Conservation (phyloP, 1,140 invertebrate species). For the Phymorhynchus buccinoides region DNA sequence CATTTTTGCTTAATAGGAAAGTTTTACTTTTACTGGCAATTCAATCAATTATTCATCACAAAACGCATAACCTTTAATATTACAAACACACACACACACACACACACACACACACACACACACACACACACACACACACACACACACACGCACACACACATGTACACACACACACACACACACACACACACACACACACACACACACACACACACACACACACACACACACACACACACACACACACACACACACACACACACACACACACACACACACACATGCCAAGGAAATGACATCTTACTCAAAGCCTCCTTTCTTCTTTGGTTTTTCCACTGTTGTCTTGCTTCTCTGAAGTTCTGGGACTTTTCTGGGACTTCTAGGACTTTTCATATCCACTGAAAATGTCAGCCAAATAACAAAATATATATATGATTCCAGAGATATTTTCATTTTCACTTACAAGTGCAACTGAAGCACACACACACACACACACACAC, state of each 20-base stretch:
- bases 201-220: background rate
- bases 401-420: background rate
- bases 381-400: slow-evolving; percentile 35
- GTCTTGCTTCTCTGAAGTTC: slow-evolving; percentile 41
- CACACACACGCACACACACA: background rate
- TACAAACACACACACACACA: background rate
- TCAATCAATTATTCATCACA: too few species aligned
- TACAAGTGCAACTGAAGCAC: background rate
- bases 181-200: too few species aligned
- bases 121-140: background rate
- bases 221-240: background rate
- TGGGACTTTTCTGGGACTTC: slow-evolving; percentile 29
- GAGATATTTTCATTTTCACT: background rate
- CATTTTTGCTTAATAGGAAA: too few species aligned
- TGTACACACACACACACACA: background rate
- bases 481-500: background rate
- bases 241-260: background rate
- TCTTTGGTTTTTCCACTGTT: slow-evolving; percentile 9
- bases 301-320: slow-evolving; percentile 9
- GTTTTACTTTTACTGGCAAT: too few species aligned
- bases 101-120: slow-evolving; percentile 2
- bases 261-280: background rate
- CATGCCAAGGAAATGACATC: background rate
- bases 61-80: too few species aligned
- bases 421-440: background rate